Evolutionary conservation across 1,140 invertebrate species (phyloP), one percentile per base, ranked within the genome.

Genomic region (Cydia fagiglandana): DNA sequence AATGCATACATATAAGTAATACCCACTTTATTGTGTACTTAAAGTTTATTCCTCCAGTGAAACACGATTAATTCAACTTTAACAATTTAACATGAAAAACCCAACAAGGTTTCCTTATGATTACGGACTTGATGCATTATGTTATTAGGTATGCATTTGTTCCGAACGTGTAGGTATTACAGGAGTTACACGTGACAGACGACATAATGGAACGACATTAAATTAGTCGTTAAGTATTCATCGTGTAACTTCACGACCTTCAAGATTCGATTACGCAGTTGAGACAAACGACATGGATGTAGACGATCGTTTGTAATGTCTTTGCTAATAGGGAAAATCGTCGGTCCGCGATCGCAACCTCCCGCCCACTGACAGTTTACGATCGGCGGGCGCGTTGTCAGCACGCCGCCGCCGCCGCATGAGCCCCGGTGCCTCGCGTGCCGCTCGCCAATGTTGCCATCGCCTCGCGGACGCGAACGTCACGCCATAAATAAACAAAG

Each of bases 401-500:
- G 82, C 85, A 88, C 88, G 88, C 66, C n/a, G 64, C 28, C 30
- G 66, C n/a, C 24, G 66, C 30, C 66, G 66, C 30, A 17, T 66
- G 15, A 17, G 34, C 9, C 24, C 20, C 38, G 34, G 15, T 70
- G 34, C 9, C 24, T 70, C 66, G 34, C 34, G 66, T 70, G n/a
- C 24, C 30, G 28, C 61, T 2, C 28, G 66, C 28, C 28, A n/a
- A 41, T 70, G 66, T 70, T 70, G 66, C 17, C 50, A 47, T 68
- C 64, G 15, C 64, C 34, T 41, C 34, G 66, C 66, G 66, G 34
- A 61, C 12, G 66, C 70, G 66, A 9, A 70, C 68, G 75, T 81
- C 81, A 82, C 75, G 74, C 83, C 83, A 84, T 91, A 90, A 90
- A 88, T 83, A 90, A 90, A 89, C 84, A 91, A 86, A 88, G 78